phyloP scores from a whole-genome alignment of 30 jellyfish, hydroid and myxozoan species.

The Morbakka virulenta region DNA sequence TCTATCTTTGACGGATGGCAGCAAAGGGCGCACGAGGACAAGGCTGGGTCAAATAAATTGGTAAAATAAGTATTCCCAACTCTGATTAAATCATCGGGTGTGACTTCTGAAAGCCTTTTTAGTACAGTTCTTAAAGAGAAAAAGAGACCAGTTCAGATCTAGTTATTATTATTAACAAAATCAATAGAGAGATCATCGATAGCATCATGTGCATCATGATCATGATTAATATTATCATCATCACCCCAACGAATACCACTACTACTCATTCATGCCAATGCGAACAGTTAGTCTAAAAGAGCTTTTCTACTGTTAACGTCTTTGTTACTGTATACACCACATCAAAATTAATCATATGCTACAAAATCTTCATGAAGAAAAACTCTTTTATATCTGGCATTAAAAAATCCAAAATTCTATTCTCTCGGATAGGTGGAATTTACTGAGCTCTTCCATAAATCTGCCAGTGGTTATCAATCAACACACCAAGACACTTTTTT shows the following conservation, averaged over 20 bases:
- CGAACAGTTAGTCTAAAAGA: no score
- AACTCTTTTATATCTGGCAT: no score
- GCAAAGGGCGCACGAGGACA: constrained; percentile 71
- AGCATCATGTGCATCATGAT: background rate
- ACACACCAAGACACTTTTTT: no score
- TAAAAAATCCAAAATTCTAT: no score
- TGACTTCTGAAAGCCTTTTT: constrained; percentile 53
- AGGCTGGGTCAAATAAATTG: constrained; percentile 42
- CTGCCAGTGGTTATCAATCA: no score
- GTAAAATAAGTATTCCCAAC: constrained; percentile 66
- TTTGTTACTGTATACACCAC: no score
- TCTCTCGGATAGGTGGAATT: no score
- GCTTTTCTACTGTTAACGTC: no score
- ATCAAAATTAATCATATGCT: no score
- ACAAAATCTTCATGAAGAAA: no score
- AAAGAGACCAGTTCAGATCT: background rate
- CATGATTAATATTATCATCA: background rate
- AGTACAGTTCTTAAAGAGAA: constrained; percentile 67
- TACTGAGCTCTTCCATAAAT: no score
- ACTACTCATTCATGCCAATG: background rate
- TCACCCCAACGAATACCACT: background rate
- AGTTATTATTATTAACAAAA: background rate
- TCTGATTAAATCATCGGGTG: constrained; percentile 62
- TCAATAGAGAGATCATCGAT: background rate
- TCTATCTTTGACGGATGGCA: constrained; percentile 89